These are phyloP conservation scores for Corbicula japonica DNA, from an alignment of 2,888 invertebrate species.

Conservation along the genomic window DNA sequence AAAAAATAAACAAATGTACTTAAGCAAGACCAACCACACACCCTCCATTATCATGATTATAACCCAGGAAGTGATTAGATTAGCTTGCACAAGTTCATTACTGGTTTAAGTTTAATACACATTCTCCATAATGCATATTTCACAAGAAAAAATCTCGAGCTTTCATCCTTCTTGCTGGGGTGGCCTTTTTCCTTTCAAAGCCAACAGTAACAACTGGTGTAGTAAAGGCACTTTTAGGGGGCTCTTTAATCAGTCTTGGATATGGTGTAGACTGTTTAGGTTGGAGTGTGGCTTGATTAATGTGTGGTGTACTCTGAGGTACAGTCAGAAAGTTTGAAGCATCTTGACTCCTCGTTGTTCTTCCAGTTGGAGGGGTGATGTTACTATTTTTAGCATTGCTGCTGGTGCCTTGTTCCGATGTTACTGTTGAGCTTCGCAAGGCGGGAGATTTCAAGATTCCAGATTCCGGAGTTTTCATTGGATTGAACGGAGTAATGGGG, in stretches of 20 bases:
- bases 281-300: no score
- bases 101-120: no score
- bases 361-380: conserved; percentile 5
- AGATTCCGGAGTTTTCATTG: conserved; percentile 70
- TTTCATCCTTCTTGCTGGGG: conserved; percentile 21
- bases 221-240: background rate
- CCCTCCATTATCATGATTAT: no score
- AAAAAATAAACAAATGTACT: no score
- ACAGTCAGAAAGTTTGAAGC: background rate
- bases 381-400: conserved; percentile 17
- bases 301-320: background rate
- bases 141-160: conserved; percentile 55
- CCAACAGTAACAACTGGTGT: conserved; percentile 32
- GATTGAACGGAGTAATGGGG: conserved; percentile 68
- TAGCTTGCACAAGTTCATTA: no score
- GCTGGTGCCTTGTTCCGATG: background rate
- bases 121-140: conserved; percentile 12
- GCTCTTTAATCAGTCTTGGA: no score
- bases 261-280: no score
- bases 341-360: conserved; percentile 13
- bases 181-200: conserved; percentile 12
- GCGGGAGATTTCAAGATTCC: conserved; percentile 73
- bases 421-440: conserved; percentile 17
- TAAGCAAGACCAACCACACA: no score
- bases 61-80: no score